These are phyloP conservation scores for Neodiprion virginianus DNA, from an alignment of 1,140 invertebrate genomes.

Conservation along the genomic window DNA sequence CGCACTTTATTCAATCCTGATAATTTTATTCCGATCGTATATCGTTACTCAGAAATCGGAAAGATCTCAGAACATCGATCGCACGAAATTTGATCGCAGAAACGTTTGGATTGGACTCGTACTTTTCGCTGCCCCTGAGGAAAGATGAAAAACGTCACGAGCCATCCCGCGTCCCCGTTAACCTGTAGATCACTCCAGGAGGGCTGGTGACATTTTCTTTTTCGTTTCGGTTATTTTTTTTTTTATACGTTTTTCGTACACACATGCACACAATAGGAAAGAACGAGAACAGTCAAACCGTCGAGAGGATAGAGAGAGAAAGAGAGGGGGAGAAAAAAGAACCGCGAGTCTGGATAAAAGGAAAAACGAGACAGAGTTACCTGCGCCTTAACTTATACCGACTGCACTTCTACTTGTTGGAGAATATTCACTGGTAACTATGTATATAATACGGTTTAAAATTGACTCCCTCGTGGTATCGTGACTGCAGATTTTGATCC, in stretches of 20 bases:
- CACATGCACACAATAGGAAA: no score
- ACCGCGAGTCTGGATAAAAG: no score
- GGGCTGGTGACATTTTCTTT: background rate
- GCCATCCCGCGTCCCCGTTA: background rate
- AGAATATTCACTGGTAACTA: background rate
- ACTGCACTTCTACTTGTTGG: background rate
- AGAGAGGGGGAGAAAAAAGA: no score
- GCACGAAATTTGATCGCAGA: no score
- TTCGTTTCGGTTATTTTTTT: no score
- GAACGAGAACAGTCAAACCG: no score
- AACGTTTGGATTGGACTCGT: background rate
- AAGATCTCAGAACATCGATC: no score
- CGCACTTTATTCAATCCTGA: no score
- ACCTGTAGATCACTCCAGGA: background rate
- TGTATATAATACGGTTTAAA: background rate
- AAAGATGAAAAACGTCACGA: background rate
- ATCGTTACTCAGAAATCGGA: no score
- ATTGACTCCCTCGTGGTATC: background rate
- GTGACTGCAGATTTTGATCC: background rate
- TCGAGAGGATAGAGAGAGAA: no score
- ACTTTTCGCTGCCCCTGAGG: background rate
- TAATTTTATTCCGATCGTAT: no score
- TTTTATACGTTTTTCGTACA: no score
- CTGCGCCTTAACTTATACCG: background rate
- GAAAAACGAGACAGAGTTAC: background rate